A percentile compares a stretch with the other conserved stretches of the same genome.
Evolutionary conservation across 2,888 invertebrate species (phyloP).

Genomic region (Pteria penguin): DNA sequence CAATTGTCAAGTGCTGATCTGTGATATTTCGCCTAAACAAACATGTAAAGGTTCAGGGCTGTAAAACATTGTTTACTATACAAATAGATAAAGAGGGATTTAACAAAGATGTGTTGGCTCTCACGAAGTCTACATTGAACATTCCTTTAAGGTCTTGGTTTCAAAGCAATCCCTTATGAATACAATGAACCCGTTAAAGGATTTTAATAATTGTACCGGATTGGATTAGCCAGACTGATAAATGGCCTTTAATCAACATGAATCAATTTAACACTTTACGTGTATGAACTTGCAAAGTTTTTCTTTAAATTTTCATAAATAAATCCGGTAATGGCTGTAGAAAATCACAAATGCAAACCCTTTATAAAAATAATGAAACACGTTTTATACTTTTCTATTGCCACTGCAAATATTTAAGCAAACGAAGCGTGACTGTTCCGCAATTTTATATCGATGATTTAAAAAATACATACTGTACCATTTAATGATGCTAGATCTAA

Average conservation of each 20-base stretch:
- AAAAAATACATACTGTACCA: too few species aligned
- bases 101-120: background rate
- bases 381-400: too few species aligned
- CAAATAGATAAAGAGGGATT: background rate
- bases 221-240: background rate
- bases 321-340: too few species aligned
- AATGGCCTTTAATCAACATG: background rate
- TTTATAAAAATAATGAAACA: too few species aligned
- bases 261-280: background rate
- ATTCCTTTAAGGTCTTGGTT: background rate
- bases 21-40: background rate
- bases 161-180: background rate
- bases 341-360: too few species aligned
- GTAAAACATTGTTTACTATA: background rate
- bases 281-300: background rate
- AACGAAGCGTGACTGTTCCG: too few species aligned
- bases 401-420: too few species aligned
- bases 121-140: background rate
- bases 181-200: background rate
- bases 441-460: too few species aligned
- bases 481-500: too few species aligned
- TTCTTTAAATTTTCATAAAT: too few species aligned
- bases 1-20: background rate
- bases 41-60: background rate
- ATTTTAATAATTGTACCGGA: background rate